These are phyloP conservation scores for Callopanchax toddi DNA, from an alignment of 2,113 vertebrate genomes.

Conservation along the genomic window DNA sequence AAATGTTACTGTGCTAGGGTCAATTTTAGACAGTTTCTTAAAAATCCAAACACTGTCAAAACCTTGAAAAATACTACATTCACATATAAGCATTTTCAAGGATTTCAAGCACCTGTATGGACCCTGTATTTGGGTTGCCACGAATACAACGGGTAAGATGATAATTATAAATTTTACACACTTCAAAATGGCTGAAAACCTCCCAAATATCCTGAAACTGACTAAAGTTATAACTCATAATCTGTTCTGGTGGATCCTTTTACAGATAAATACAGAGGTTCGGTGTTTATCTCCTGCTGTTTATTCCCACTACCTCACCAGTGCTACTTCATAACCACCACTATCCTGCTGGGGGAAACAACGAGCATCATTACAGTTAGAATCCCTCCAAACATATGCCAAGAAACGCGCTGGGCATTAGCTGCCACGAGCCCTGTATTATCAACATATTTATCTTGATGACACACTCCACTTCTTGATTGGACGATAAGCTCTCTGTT, in stretches of 20 bases:
- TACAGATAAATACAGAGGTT: neutral
- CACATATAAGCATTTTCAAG: too few species aligned
- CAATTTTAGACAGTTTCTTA: too few species aligned
- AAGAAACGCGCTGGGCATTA: conserved; percentile 14
- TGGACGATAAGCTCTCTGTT: conserved; percentile 51
- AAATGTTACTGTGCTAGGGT: too few species aligned
- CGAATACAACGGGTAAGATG: too few species aligned
- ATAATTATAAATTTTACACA: too few species aligned
- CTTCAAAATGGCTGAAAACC: too few species aligned
- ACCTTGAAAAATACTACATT: too few species aligned
- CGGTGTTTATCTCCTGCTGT: neutral
- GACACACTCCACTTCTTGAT: conserved; percentile 51
- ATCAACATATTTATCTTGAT: conserved; percentile 51
- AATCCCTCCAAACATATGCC: conserved; percentile 36
- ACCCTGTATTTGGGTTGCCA: too few species aligned
- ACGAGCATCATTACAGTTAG: conserved; percentile 28
- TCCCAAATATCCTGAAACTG: neutral
- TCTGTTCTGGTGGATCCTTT: conserved; percentile 27
- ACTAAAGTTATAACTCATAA: conserved; percentile 1
- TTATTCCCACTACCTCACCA: conserved; percentile 34
- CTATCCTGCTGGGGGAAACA: conserved; percentile 21
- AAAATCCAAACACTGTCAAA: too few species aligned
- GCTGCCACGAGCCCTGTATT: conserved; percentile 35
- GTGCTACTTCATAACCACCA: conserved; percentile 23
- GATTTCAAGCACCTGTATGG: too few species aligned